Base-by-base conservation (phyloP, 2,113 vertebrate genomes). In the Triplophysa tibetana region DNA sequence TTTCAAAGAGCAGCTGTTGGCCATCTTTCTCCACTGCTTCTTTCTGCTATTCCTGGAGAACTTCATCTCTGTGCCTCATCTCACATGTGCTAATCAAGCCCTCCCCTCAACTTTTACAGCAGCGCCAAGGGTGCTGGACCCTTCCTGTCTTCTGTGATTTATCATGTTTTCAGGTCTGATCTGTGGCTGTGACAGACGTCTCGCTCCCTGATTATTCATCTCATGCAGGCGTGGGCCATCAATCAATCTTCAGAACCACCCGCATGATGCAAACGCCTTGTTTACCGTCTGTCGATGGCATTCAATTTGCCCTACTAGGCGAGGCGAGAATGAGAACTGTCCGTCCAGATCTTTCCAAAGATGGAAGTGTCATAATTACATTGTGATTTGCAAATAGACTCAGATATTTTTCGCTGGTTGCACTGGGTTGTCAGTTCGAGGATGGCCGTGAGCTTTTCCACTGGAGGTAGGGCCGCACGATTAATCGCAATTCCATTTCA, bases 1-100 rank as follows among this genome's bases (percentile, higher is more conserved):
- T 75, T 75, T 81, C 72, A 81, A 81, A 81, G 79, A 48, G 38
- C 79, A 75, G 79, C 79, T 72, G 62, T 76, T 65, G 61, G 41
- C 12, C 70, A 14, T 56, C 72, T 48, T 58, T 43, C 38, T 45
- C 56, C 43, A 61, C 41, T 66, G 10, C 33, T 68, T 67, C 52
- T 62, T 33, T 75, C 12, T 75, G 3, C 4, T 21, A 52, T 75
- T 26, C 52, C 48, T 48, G 70, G 21, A 45, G 38, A 70, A 16
- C 38, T 52, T 62, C 23, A 68, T 79, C 12, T 50, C 67, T 70
- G 77, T 13, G 17, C 23, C 21, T 0, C 26, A 29, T 62, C 41
- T 70, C 48, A 62, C 33, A 65, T 48, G 62, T 67, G 38, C 52
- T 43, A 62, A 45, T 26, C 64, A 26, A 45, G 69, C 14, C 45